Conservation (phyloP, 2,797 vertebrate species). For the Carcharodon carcharias region DNA sequence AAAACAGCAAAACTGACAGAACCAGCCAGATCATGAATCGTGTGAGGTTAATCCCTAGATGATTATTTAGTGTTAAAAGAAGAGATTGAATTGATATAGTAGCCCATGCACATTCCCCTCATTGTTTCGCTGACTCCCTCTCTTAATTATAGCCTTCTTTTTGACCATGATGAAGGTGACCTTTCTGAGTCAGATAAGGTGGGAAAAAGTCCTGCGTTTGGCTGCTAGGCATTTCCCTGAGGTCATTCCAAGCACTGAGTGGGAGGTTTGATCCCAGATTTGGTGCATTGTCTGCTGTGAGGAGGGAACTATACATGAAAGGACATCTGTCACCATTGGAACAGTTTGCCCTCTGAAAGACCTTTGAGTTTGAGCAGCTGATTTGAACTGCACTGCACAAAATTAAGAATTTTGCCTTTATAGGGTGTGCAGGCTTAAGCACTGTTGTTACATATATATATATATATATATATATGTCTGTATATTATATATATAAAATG, state of each 20-base stretch:
- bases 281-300: neutral
- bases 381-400: neutral
- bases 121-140: neutral
- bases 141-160: neutral
- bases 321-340: slow-evolving; percentile 23
- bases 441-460: neutral
- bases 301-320: slow-evolving; percentile 2
- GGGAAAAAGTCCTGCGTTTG: neutral
- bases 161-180: slow-evolving; percentile 11
- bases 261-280: slow-evolving; percentile 25
- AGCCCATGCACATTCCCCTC: neutral
- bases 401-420: neutral
- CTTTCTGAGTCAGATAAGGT: slow-evolving; percentile 9
- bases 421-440: neutral
- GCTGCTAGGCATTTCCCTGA: neutral
- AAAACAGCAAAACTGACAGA: neutral
- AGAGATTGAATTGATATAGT: neutral
- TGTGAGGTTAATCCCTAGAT: neutral
- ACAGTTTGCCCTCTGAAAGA: slow-evolving; percentile 22
- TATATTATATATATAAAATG: neutral
- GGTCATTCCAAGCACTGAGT: neutral
- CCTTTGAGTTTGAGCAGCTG: slow-evolving; percentile 18
- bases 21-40: neutral
- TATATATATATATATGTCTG: neutral
- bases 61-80: neutral